These are phyloP conservation scores for Irena cyanogastra DNA, from an alignment of 2,113 vertebrate genomes.

Conservation along the genomic window DNA sequence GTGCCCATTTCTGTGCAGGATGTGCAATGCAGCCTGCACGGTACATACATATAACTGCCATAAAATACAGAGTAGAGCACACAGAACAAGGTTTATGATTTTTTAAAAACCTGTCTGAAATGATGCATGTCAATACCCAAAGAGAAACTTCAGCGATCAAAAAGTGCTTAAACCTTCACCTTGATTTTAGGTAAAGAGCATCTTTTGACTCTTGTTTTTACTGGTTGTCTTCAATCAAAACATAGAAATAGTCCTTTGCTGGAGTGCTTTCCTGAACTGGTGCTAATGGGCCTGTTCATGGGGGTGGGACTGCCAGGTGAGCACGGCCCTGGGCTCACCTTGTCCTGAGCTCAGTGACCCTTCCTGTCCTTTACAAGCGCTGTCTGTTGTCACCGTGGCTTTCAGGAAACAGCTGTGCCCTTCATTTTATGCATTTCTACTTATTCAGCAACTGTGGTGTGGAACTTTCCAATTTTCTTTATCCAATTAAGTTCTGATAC, in stretches of 20 bases:
- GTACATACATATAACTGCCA: no score
- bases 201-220: not conserved
- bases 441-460: not conserved
- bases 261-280: not conserved
- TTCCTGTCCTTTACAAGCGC: not conserved
- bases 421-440: not conserved
- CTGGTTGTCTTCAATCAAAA: not conserved
- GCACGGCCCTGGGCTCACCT: accelerated
- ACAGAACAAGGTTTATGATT: not conserved
- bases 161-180: not conserved
- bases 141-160: not conserved
- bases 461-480: not conserved
- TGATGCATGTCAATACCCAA: not conserved
- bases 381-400: not conserved
- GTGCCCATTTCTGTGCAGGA: not conserved
- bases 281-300: not conserved
- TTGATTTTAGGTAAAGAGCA: not conserved
- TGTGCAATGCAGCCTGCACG: not conserved
- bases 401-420: not conserved
- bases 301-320: not conserved
- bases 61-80: not conserved
- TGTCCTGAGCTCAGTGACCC: not conserved
- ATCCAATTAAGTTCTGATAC: not conserved
- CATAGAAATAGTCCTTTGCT: not conserved
- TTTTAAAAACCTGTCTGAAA: not conserved